These are phyloP conservation scores for Ichneumoninae sp. DNA, from an alignment of 2,888 invertebrate genomes.

Conservation along the genomic window DNA sequence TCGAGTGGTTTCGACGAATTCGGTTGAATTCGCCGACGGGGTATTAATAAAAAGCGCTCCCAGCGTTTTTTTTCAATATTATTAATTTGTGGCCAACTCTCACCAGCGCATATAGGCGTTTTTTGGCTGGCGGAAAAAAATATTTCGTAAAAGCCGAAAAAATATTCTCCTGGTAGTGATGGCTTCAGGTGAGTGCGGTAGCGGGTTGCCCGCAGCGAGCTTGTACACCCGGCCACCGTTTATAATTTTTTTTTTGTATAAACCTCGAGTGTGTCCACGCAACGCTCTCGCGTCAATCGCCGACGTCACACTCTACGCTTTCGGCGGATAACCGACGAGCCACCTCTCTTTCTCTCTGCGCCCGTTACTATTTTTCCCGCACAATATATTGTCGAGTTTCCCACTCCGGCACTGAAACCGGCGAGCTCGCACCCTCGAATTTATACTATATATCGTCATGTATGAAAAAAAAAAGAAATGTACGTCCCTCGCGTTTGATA, in stretches of 20 bases:
- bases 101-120: background rate
- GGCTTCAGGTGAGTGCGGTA: slow-evolving; percentile 13
- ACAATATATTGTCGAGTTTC: slow-evolving; percentile 52
- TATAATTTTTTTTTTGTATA: slow-evolving; percentile 52
- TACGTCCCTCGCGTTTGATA: slow-evolving; percentile 27
- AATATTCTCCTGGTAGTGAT: background rate
- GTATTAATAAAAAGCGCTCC: slow-evolving; percentile 41
- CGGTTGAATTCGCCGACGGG: background rate
- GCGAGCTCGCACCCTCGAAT: slow-evolving; percentile 20
- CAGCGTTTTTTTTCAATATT: slow-evolving; percentile 50
- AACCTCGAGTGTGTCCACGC: slow-evolving; percentile 36
- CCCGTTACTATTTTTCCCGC: slow-evolving; percentile 51
- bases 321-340: slow-evolving; percentile 35
- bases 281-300: slow-evolving; percentile 55
- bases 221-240: slow-evolving; percentile 27
- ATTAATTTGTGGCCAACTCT: slow-evolving; percentile 59
- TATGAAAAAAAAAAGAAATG: slow-evolving; percentile 31
- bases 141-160: slow-evolving; percentile 12
- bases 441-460: slow-evolving; percentile 23
- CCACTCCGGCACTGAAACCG: slow-evolving; percentile 40
- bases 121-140: slow-evolving; percentile 48
- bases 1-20: slow-evolving; percentile 8
- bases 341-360: slow-evolving; percentile 3
- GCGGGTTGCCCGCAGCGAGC: slow-evolving; percentile 6
- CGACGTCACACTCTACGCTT: slow-evolving; percentile 34